Base-by-base conservation (phyloP, 2,888 invertebrate species). In the Tubiluchus corallicola region DNA sequence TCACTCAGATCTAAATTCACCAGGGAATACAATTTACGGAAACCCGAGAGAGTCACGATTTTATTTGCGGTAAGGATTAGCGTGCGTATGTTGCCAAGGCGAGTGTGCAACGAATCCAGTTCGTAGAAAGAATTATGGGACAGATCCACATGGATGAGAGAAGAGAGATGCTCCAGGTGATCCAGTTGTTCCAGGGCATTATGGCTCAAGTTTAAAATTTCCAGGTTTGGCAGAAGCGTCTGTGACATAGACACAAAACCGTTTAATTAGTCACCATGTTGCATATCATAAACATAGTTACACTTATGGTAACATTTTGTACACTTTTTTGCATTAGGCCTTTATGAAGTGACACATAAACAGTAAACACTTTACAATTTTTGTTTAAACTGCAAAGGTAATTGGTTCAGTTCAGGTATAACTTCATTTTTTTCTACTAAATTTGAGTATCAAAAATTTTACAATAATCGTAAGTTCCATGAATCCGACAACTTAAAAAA, bases 11-110 rank as follows among this genome's bases (percentile, higher is more conserved):
- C 82, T 49, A 96, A 67, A 52, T 73, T 76, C 52, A 82, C 80
- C 47, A 96, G 65, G 0, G 88, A 87, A 61, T 83, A 85, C 20
- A 94, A 60, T 59, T 84, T 82, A 0, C 77, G 74, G 41, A 68
- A 56, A 45, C 63, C 64, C 64, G 37, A 4, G 49, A 65, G 45
- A 44, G 56, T 54, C 38, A 55, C 56, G 2, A 94, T 74, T 57
- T 74, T 74, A 64, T 94, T 94, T 53, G 84, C 80, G 0, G 84
- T 78, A 41, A 96, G 63, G 59, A 83, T 79, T 42, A 96, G 72
- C 46, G 74, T 75, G n/a, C 79, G 75, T 40, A 94, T 73, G 64
- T 90, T 88, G 3, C 88, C 88, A 47, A 94, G 72, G 62, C 80
- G 80, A 3, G 77, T 74, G 61, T 88, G 81, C 66, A 90, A 74